Conservation (phyloP, 2,888 invertebrate species). For the Nomada fucata region DNA sequence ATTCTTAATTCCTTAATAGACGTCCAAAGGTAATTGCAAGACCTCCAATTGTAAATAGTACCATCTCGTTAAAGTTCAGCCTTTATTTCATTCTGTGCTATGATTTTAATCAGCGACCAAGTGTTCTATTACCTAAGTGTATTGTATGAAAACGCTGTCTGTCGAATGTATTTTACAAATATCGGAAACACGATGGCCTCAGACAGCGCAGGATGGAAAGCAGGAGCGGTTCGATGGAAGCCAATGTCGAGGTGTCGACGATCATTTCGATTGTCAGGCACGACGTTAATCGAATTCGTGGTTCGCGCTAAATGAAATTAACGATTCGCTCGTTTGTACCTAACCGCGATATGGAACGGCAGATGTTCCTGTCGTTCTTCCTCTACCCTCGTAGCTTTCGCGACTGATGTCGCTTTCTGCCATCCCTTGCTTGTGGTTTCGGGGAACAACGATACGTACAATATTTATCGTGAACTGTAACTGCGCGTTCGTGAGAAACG, state of each 20-base stretch:
- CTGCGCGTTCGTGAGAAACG: slow-evolving; percentile 5
- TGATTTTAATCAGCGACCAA: not conserved
- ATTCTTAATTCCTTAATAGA: too few species aligned
- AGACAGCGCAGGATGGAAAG: slow-evolving; percentile 40
- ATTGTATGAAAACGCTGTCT: slow-evolving; percentile 15
- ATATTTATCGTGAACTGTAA: slow-evolving; percentile 17
- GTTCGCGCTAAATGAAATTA: slow-evolving; percentile 80
- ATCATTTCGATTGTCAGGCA: slow-evolving; percentile 79
- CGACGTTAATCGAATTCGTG: slow-evolving; percentile 81
- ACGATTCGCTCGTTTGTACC: slow-evolving; percentile 72
- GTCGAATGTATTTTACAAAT: slow-evolving; percentile 32
- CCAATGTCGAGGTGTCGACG: slow-evolving; percentile 70
- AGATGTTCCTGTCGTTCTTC: slow-evolving; percentile 56
- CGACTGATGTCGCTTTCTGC: slow-evolving; percentile 29
- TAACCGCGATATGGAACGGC: slow-evolving; percentile 54
- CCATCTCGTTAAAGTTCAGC: too few species aligned
- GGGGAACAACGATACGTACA: not conserved
- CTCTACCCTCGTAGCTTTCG: slow-evolving; percentile 17
- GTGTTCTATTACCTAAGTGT: not conserved
- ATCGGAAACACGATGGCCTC: slow-evolving; percentile 31
- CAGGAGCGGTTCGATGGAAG: slow-evolving; percentile 46
- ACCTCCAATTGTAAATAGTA: too few species aligned
- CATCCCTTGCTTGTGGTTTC: not conserved
- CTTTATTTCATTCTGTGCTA: not conserved
- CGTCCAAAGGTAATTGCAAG: too few species aligned